Percentiles rank a stretch among this genome's conserved stretches.
Evolutionary conservation across 2,797 vertebrate genomes (phyloP).

Genomic region (Natrix natrix): DNA sequence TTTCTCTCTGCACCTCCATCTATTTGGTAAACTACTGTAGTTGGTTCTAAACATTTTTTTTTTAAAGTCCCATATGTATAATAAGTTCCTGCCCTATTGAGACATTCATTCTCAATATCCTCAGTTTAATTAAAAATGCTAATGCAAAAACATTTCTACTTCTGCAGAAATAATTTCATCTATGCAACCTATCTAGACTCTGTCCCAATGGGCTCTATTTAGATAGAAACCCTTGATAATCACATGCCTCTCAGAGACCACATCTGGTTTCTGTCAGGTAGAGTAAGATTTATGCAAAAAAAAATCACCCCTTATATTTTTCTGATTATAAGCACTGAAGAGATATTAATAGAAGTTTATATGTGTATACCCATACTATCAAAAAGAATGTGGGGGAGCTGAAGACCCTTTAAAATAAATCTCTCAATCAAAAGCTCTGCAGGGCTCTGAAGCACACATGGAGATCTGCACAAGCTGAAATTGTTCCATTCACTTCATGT

Average conservation of each 20-base stretch:
- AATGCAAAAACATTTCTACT: neutral
- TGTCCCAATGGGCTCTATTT: neutral
- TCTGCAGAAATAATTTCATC: neutral
- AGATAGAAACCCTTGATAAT: neutral
- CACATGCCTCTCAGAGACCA: neutral
- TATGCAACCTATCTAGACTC: neutral
- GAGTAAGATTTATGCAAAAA: neutral
- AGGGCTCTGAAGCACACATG: constrained; percentile 29
- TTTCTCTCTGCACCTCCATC: neutral
- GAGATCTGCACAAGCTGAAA: constrained; percentile 6
- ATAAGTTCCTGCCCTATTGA: neutral
- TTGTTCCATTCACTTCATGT: neutral
- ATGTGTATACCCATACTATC: neutral
- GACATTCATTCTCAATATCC: neutral
- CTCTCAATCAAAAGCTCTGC: constrained; percentile 27
- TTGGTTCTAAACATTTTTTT: neutral
- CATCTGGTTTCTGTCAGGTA: neutral
- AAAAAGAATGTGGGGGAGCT: neutral
- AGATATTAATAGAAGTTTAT: neutral
- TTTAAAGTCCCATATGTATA: neutral
- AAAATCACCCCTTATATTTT: neutral
- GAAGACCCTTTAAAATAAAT: neutral
- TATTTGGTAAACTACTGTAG: neutral
- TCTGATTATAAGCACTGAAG: neutral
- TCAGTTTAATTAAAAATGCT: neutral